Conservation (phyloP, 2,797 vertebrate species). For the Amblyraja radiata region DNA sequence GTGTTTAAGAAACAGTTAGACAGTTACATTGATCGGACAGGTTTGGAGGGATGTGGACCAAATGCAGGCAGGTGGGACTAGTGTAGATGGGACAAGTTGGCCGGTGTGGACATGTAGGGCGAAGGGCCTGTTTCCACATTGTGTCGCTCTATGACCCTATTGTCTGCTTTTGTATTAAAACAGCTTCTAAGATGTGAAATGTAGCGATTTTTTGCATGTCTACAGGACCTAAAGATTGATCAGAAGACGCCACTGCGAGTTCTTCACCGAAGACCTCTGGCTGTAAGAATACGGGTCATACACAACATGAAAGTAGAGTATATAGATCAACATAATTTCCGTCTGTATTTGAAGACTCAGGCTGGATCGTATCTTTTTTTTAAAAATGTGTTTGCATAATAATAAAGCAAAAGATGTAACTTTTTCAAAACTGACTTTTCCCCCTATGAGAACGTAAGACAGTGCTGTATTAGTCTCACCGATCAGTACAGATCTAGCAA, state of each 20-base stretch:
- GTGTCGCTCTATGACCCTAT: too few species aligned
- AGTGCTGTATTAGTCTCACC: neutral
- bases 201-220: neutral
- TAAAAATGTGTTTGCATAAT: neutral
- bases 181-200: neutral
- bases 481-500: neutral
- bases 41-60: too few species aligned
- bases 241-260: conserved; percentile 94
- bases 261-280: conserved; percentile 80
- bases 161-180: neutral
- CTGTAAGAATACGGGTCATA: conserved; percentile 71
- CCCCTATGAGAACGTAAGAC: neutral
- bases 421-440: neutral
- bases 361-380: conserved; percentile 88
- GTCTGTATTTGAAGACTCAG: conserved; percentile 79
- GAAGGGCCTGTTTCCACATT: too few species aligned
- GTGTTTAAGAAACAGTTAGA: too few species aligned
- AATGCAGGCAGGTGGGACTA: too few species aligned
- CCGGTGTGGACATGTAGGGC: too few species aligned
- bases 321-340: conserved; percentile 80
- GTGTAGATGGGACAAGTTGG: too few species aligned
- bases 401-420: neutral
- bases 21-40: too few species aligned
- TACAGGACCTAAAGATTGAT: conserved; percentile 77
- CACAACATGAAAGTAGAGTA: conserved; percentile 75